These are phyloP conservation scores for Patagioenas fasciata DNA, from an alignment of 2,113 vertebrate genomes.

Conservation along the genomic window DNA sequence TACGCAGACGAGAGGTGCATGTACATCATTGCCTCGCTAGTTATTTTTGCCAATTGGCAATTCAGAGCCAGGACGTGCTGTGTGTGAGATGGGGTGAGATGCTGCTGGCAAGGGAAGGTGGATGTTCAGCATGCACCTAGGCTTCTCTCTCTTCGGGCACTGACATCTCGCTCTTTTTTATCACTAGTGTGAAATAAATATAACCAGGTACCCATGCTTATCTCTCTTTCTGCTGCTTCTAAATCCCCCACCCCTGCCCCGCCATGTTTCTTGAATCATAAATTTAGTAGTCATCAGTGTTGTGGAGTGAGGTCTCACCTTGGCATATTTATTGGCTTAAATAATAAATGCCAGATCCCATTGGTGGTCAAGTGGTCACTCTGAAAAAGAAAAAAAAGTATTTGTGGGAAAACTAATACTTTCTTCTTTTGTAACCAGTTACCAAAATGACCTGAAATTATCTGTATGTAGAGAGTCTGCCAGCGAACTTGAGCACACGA, in stretches of 20 bases:
- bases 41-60: background rate
- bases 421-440: background rate
- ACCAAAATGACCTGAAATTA: background rate
- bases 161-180: background rate
- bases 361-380: background rate
- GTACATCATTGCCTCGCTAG: no score
- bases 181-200: background rate
- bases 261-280: background rate
- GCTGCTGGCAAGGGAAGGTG: background rate
- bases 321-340: background rate
- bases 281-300: background rate
- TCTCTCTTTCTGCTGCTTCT: background rate
- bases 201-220: background rate
- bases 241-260: fast-evolving
- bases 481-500: background rate
- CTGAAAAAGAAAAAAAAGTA: background rate
- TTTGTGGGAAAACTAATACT: background rate
- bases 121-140: background rate
- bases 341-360: background rate
- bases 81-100: background rate
- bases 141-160: background rate
- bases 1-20: fast-evolving
- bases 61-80: background rate
- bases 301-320: background rate
- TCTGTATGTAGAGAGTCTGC: background rate